Base-by-base conservation (phyloP, 2,797 vertebrate genomes). In the Macropus fuliginosus region DNA sequence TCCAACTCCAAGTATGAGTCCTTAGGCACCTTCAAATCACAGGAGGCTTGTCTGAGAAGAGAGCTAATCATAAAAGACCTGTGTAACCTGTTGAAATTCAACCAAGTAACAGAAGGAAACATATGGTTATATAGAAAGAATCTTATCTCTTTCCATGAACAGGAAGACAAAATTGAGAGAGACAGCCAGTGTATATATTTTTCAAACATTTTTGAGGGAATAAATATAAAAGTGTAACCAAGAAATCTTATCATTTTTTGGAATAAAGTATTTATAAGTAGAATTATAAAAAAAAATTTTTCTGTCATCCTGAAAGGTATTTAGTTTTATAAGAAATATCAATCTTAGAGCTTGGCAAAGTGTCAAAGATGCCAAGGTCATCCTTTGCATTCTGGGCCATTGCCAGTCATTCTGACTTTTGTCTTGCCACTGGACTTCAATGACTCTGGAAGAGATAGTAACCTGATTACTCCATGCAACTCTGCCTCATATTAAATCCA, bases 1-100 rank as follows among this genome's bases (percentile, higher is more conserved):
- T 90, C 29, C 46, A 94, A 94, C 8, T 87, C 93, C 95, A 93
- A 93, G 6, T 21, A 46, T 62, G 57, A 24, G 46, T 95, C 94
- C 57, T 89, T 93, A 94, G 93, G 46, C 11, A 93, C 24, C 1
- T 50, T 92, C 27, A 96, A 91, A 95, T 94, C 95, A n/a, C 27
- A 56, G 55, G 92, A 96, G 55, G 2, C 6, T 89, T 94, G 74
- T 96, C 81, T 52, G 27, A 95, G 92, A 91, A 55, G 1, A 89
- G 1, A 89, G 13, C 94, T 14, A 92, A 54, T 93, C 92, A 93
- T 24, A 95, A 93, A 95, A 81, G 74, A 81, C 74, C 74, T 81
- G 40, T 81, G 74, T 81, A 81, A 81, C 74, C 40, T 81, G 74
- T 81, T 46, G 74, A 46, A 81, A 81, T 46, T 81, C 74, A 81